A percentile compares a stretch with the other conserved stretches of the same genome.
These are phyloP conservation scores for Pithys albifrons DNA, from an alignment of 2,113 vertebrate species.

Conservation along the genomic window DNA sequence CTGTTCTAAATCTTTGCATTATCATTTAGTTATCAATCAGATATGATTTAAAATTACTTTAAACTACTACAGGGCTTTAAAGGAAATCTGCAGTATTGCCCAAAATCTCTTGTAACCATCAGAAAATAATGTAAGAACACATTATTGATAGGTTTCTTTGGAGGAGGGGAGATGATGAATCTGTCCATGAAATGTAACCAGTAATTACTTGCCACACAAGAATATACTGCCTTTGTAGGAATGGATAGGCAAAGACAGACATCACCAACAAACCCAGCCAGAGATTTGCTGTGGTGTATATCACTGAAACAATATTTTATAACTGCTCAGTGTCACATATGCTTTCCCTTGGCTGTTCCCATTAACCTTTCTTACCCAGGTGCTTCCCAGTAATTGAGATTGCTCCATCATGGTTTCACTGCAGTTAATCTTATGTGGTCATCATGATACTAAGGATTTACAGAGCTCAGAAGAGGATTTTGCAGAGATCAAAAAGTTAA, in stretches of 20 bases:
- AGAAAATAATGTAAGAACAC: neutral
- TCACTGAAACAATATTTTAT: neutral
- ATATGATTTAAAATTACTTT: conserved; percentile 3
- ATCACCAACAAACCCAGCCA: neutral
- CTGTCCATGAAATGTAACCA: neutral
- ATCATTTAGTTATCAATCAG: neutral
- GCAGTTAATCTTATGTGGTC: neutral
- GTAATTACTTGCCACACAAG: neutral
- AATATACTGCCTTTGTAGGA: neutral
- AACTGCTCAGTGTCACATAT: neutral
- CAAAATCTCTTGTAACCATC: neutral
- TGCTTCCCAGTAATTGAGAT: neutral
- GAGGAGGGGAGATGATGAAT: neutral
- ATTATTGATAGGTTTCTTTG: neutral
- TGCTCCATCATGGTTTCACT: neutral
- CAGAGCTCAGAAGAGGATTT: neutral
- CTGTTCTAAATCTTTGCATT: neutral
- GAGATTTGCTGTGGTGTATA: neutral
- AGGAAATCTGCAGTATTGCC: neutral
- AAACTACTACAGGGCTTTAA: neutral
- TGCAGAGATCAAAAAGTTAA: neutral
- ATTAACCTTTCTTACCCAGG: neutral
- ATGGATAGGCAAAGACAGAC: neutral
- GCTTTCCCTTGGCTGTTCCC: neutral
- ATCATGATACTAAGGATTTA: neutral